Base-by-base conservation (phyloP, 2,113 vertebrate species). In the Aix galericulata region DNA sequence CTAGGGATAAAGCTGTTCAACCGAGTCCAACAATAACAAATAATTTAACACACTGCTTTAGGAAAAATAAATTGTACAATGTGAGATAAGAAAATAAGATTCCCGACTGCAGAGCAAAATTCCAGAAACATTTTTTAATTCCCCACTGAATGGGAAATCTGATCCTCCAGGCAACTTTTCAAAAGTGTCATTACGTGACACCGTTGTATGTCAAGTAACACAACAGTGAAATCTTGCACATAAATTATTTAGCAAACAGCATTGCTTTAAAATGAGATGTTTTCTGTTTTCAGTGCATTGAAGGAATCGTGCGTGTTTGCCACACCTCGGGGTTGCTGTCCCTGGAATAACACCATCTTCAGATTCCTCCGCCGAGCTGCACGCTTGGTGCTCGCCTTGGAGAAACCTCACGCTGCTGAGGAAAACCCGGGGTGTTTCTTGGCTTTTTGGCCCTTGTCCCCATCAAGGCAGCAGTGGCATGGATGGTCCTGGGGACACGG, bases 51-150 rank as follows among this genome's bases (percentile, higher is more conserved):
- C 88, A 93, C 88, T 94, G 92, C 94, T 96, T 97, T 95, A 92
- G 88, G 91, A 97, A 96, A 97, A 96, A 96, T 94, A 96, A 97
- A 96, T 96, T 92, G 94, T 96, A 97, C 93, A 96, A 91, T 73
- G 94, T 96, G 93, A 96, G 94, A 96, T 95, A 96, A 96, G 92
- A 96, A 95, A 96, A 89, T 87, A 96, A 96, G 94, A 96, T 97
- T 96, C 95, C 87, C 16, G 38, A 82, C 94, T 96, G 93, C 95
- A 96, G 94, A 96, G 95, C 86, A 96, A 89, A 91, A 97, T 96
- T 97, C 93, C 95, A 96, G 94, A 95, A 96, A 96, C 92, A 91
- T 96, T 92, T 94, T 94, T 97, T 84, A 95, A 97, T 94, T 97
- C 94, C 93, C 94, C 25, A 36, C 53, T 95, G 95, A 95, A 95